A percentile compares a stretch with the other conserved stretches of the same genome.
Conservation (phyloP, 2,113 vertebrate genomes). For the Dolichallabes microphthalmus region DNA sequence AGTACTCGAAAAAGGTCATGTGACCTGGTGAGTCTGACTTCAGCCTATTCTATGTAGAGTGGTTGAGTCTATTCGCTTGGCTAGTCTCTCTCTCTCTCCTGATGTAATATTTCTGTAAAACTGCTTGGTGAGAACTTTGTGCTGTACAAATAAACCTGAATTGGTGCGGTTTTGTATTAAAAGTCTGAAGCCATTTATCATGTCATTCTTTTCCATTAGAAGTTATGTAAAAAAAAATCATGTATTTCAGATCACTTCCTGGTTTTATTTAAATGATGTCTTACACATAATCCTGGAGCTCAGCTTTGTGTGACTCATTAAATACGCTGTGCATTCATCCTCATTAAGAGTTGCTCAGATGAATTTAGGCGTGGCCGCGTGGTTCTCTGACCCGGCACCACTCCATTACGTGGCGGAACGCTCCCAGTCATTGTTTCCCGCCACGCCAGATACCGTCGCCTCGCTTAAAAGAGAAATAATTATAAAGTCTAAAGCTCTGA, state of each 20-base stretch:
- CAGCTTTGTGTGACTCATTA: not conserved
- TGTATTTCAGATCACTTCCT: not conserved
- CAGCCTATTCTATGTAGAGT: too few species aligned
- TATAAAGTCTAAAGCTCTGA: not conserved
- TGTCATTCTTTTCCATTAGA: not conserved
- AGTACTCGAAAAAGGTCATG: too few species aligned
- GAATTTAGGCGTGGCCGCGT: not conserved
- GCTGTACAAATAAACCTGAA: too few species aligned
- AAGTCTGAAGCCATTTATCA: not conserved
- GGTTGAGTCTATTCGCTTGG: too few species aligned
- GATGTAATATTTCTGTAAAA: too few species aligned
- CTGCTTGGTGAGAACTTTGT: too few species aligned
- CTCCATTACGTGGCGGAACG: not conserved
- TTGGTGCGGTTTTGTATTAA: not conserved
- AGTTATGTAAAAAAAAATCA: not conserved
- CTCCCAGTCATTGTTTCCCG: not conserved
- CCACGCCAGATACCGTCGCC: not conserved
- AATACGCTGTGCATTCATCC: not conserved
- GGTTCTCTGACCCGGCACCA: not conserved
- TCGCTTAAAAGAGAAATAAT: not conserved
- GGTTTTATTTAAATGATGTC: not conserved
- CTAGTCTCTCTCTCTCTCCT: too few species aligned
- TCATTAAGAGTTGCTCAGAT: not conserved
- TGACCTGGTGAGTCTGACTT: too few species aligned
- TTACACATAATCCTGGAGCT: not conserved